phyloP scores from a whole-genome alignment of 2,797 vertebrate species.

The Pangasius djambal region DNA sequence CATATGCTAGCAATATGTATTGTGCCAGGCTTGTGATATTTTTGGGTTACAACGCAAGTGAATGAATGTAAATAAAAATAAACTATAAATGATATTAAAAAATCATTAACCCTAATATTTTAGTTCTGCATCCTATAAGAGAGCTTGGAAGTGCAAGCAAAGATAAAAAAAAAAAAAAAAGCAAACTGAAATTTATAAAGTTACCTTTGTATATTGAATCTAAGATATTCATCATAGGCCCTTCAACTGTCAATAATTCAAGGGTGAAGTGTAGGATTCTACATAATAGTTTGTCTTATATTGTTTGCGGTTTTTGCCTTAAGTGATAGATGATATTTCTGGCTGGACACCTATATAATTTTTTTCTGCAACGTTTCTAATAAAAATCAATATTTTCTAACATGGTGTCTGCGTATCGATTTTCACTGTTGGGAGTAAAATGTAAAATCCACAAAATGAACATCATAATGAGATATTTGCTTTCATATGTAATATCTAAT shows the following conservation, averaged over 20 bases:
- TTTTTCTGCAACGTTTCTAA: constrained; percentile 98
- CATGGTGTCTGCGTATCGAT: constrained; percentile 67
- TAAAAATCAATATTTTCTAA: constrained; percentile 99
- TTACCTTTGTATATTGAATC: constrained; percentile 78
- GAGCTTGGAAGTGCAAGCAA: constrained; percentile 59
- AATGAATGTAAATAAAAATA: constrained; percentile 88
- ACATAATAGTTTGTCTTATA: constrained; percentile 81
- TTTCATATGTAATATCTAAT: background rate
- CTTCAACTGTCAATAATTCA: constrained; percentile 79
- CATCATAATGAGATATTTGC: background rate
- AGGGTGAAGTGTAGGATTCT: constrained; percentile 79
- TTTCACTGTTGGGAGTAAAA: background rate
- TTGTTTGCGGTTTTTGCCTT: constrained; percentile 94
- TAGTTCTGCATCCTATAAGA: constrained; percentile 77
- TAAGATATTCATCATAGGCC: constrained; percentile 81
- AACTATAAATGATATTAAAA: constrained; percentile 67
- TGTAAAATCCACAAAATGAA: background rate
- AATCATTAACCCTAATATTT: constrained; percentile 71
- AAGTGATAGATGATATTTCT: constrained; percentile 95
- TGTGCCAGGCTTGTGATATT: constrained; percentile 88
- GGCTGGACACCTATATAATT: constrained; percentile 96
- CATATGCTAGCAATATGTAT: constrained; percentile 95
- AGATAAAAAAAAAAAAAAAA: constrained; percentile 41
- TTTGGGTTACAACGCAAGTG: constrained; percentile 85
- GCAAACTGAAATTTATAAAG: constrained; percentile 65